Evolutionary conservation across 2,113 vertebrate genomes (phyloP).

Genomic region (Microtus ochrogaster): DNA sequence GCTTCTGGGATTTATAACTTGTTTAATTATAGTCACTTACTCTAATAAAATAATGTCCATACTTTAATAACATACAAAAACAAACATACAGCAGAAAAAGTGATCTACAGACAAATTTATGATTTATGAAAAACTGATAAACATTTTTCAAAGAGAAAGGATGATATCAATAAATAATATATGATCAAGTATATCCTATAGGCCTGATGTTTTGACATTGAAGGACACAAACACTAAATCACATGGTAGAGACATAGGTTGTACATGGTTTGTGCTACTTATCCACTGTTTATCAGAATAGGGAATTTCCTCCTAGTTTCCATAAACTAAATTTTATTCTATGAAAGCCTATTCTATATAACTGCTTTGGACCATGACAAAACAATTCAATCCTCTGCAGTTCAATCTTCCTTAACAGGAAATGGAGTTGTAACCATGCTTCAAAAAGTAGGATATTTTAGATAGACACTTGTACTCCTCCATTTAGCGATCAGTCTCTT

Average conservation of each 20-base stretch:
- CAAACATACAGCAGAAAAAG: not conserved
- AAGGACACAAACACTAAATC: not conserved
- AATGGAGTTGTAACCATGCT: too few relatives aligned
- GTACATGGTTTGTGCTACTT: accelerated
- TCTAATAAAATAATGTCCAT: not conserved
- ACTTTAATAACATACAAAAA: not conserved
- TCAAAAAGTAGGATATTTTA: not conserved
- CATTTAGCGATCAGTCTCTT: not conserved
- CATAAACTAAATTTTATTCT: not conserved
- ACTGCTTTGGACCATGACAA: not conserved
- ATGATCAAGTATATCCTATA: not conserved
- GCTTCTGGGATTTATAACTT: not conserved
- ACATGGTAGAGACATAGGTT: accelerated
- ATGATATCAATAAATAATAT: not conserved
- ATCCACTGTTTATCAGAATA: not conserved
- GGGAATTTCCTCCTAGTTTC: not conserved
- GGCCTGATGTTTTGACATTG: not conserved
- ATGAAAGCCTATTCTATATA: not conserved
- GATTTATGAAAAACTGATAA: not conserved
- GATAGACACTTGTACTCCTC: not conserved
- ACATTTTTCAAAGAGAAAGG: not conserved
- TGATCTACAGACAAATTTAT: not conserved
- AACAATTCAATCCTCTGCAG: not conserved
- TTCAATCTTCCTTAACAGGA: not conserved
- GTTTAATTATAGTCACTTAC: not conserved